Evolutionary conservation across 2,888 invertebrate species (phyloP).

Genomic region (Apotomis capreana): DNA sequence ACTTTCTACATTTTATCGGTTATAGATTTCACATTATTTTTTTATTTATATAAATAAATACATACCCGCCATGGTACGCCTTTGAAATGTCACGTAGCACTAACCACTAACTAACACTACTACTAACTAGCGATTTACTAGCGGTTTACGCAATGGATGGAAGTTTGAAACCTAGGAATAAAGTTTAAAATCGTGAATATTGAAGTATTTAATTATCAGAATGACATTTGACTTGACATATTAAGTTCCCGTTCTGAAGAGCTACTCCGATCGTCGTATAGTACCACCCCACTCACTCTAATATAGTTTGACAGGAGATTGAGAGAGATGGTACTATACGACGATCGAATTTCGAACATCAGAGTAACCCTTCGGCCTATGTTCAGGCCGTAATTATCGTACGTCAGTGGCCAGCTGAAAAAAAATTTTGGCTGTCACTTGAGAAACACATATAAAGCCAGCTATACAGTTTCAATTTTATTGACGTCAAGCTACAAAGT

Average conservation of each 20-base stretch:
- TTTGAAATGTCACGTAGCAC: slow-evolving; percentile 56
- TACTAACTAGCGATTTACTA: background rate
- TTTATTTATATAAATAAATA: slow-evolving; percentile 43
- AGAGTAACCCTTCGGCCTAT: too few species aligned
- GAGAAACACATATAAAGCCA: background rate
- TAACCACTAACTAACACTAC: slow-evolving; percentile 11
- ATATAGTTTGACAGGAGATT: too few species aligned
- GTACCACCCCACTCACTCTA: too few species aligned
- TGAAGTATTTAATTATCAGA: slow-evolving; percentile 23
- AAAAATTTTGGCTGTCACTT: background rate
- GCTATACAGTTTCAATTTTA: background rate
- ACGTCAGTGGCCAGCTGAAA: slow-evolving; percentile 10
- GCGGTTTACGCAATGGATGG: slow-evolving; percentile 37
- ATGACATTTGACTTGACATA: slow-evolving; percentile 35
- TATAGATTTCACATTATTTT: slow-evolving; percentile 1
- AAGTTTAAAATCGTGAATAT: slow-evolving; percentile 31
- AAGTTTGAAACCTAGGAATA: slow-evolving; percentile 14
- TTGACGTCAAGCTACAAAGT: too few species aligned
- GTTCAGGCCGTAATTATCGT: too few species aligned
- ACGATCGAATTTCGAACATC: too few species aligned
- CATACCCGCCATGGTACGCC: slow-evolving; percentile 67
- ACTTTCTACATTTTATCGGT: background rate
- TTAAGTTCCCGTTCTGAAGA: background rate
- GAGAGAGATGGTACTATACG: too few species aligned
- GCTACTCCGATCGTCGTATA: too few species aligned